phyloP scores from a whole-genome alignment of 2,113 vertebrate species.

The Nansenia antarctica region DNA sequence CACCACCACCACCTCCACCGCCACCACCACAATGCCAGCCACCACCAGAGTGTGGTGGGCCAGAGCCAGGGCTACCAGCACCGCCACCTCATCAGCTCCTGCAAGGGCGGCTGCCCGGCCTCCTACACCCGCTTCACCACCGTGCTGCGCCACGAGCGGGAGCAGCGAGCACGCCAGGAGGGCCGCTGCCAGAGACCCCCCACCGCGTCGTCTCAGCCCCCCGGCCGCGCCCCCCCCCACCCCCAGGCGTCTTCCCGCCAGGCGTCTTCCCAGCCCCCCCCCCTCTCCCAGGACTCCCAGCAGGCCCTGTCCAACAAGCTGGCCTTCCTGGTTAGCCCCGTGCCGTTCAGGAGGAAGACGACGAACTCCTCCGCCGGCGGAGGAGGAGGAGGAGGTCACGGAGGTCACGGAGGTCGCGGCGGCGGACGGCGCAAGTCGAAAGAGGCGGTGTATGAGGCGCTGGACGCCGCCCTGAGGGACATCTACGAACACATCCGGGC shows the following conservation, averaged over 20 bases:
- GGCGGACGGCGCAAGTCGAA: constrained; percentile 82
- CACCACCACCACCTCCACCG: constrained; percentile 80
- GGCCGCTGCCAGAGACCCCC: constrained; percentile 67
- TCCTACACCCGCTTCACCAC: constrained; percentile 97
- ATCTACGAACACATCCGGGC: constrained; percentile 97
- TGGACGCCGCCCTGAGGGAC: constrained; percentile 93
- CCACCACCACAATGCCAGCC: constrained; percentile 79
- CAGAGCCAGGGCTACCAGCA: constrained; percentile 84
- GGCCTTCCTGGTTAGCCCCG: constrained; percentile 96
- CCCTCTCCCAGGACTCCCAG: constrained; percentile 77
- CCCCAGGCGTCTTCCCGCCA: constrained; percentile 72
- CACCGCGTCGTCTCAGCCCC: constrained; percentile 73
- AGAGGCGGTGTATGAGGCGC: constrained; percentile 88
- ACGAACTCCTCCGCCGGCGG: constrained; percentile 76
- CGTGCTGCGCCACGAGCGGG: constrained; percentile 93
- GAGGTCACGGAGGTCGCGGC: constrained; percentile 55
- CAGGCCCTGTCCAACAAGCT: constrained; percentile 95
- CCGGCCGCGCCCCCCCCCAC: constrained; percentile 61
- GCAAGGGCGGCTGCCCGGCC: constrained; percentile 94
- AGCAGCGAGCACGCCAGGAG: constrained; percentile 88
- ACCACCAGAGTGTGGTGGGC: constrained; percentile 78
- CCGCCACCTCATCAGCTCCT: constrained; percentile 91
- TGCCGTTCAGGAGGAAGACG: constrained; percentile 99
- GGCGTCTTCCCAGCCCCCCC: constrained; percentile 73
- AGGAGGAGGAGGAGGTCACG: constrained; percentile 77